Evolutionary conservation across 1,140 invertebrate genomes (phyloP), one percentile per base, ranked within the genome.

Genomic region (Eumaeus atala): DNA sequence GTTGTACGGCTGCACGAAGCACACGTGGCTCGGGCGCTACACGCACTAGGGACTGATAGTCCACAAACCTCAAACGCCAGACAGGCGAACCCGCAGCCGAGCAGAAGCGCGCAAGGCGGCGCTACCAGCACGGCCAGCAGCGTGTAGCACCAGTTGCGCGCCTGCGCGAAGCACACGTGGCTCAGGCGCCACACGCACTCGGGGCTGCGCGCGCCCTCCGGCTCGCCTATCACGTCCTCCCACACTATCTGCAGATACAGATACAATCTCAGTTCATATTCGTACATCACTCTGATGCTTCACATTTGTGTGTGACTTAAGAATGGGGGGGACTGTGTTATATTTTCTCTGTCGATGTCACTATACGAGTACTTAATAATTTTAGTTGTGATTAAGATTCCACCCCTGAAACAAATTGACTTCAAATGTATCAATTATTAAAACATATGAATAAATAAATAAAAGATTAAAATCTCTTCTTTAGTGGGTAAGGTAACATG

Each of bases 181-280:
- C 92, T 93, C 11, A 92, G 80, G 18, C 90, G 87, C 94, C 94
- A 95, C 33, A 92, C 92, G 71, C 92, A 93, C 73, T 94, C 91
- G 1, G 92, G 90, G 62, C 92, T 93, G 37, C 92, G 87, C 5
- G 92, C 91, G 2, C 91, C 92, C 54, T 93, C 91, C 6, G 94
- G 93, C 80, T 95, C 94, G 0, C 92, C 94, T 33, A 95, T 90
- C 40, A 95, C 90, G 64, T 95, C 93, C 60, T 93, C 92, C 91
- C 93, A 95, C 61, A 90, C 88, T 58, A 93, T 90, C 93, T 94
- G 75, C 54, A n/a, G 55, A 48, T 28, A 14, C 17, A 51, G 40
- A 34, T 44, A 59, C 40, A 33, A 33, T 56, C 37, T 49, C 12
- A n/a, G 12, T 0, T 51, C 35, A 33, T 47, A 44, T n/a, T 34